Evolutionary conservation across 2,888 invertebrate species (phyloP).

Genomic region (Brassicogethes aeneus): DNA sequence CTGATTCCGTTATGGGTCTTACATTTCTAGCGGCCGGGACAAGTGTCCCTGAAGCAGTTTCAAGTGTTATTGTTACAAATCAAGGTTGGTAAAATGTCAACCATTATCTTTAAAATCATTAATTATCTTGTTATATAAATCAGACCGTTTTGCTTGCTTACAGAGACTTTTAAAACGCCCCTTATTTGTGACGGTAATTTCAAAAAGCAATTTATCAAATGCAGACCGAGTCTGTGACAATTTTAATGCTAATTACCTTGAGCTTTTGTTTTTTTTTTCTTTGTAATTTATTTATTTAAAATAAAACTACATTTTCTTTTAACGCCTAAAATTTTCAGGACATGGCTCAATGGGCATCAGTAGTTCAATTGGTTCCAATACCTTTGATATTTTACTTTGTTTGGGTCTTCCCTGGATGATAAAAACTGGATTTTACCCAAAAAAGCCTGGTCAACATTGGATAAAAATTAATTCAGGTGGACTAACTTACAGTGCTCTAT

Average conservation of each 20-base stretch:
- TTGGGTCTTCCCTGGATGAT: conserved; percentile 72
- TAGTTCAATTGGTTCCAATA: conserved; percentile 75
- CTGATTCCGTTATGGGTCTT: conserved; percentile 79
- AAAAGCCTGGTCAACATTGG: conserved; percentile 47
- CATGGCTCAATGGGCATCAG: conserved; percentile 71
- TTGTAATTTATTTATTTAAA: background rate
- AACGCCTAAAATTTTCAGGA: no score
- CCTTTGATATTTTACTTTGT: conserved; percentile 71
- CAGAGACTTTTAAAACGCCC: no score
- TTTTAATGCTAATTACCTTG: no score
- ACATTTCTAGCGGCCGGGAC: conserved; percentile 80
- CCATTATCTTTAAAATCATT: no score
- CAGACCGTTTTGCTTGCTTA: no score
- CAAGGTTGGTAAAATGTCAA: conserved; percentile 63
- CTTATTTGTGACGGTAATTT: no score
- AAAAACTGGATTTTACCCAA: conserved; percentile 55
- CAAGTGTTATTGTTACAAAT: conserved; percentile 73
- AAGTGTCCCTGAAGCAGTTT: conserved; percentile 79
- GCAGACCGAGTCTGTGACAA: no score
- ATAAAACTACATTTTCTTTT: no score
- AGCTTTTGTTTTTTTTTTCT: no score
- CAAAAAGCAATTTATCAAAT: no score
- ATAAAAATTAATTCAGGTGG: conserved; percentile 69
- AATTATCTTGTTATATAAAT: no score
- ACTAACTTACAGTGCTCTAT: conserved; percentile 65